Percentiles rank a stretch among this genome's conserved stretches.
These are phyloP conservation scores for Epizoanthus ramosus DNA, from an alignment of 92 coral and sea anemone species.

Conservation along the genomic window DNA sequence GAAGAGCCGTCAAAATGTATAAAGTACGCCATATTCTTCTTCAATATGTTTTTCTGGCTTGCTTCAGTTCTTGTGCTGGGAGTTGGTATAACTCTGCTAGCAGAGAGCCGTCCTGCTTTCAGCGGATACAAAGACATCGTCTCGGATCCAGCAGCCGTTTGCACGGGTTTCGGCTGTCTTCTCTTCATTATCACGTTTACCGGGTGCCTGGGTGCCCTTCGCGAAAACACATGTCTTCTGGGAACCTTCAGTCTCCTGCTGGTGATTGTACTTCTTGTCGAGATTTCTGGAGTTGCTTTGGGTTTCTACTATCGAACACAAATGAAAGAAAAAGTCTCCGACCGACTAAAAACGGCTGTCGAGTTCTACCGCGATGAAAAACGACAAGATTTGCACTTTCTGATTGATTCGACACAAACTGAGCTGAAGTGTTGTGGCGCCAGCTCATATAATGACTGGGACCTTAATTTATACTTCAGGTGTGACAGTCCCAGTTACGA, in stretches of 20 bases:
- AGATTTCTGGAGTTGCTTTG: constrained; percentile 51
- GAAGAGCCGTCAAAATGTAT: constrained; percentile 59
- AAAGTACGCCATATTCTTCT: constrained; percentile 62
- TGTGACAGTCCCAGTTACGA: constrained; percentile 58
- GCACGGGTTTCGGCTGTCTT: constrained; percentile 55
- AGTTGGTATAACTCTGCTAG: constrained; percentile 58
- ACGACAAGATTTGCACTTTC: constrained; percentile 56
- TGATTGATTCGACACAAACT: constrained; percentile 68
- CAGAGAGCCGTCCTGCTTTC: constrained; percentile 59
- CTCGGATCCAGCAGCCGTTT: constrained; percentile 67
- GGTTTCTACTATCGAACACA: constrained; percentile 56
- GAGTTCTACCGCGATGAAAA: constrained; percentile 61
- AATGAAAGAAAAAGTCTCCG: constrained; percentile 45
- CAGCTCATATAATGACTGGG: constrained; percentile 62
- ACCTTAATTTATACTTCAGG: constrained; percentile 60
- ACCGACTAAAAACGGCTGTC: constrained; percentile 45
- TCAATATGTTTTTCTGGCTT: constrained; percentile 73
- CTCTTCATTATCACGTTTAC: constrained; percentile 69
- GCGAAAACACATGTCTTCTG: constrained; percentile 71
- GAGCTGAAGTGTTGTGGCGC: constrained; percentile 72
- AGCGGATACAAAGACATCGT: constrained; percentile 55
- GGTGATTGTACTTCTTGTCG: constrained; percentile 42
- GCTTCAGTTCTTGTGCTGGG: constrained; percentile 55
- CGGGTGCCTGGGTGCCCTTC: constrained; percentile 75
- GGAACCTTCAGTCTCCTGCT: constrained; percentile 48